A percentile compares a stretch with the other conserved stretches of the same genome.
phyloP scores from a whole-genome alignment of 2,113 vertebrate species.

The Xiphophorus couchianus region DNA sequence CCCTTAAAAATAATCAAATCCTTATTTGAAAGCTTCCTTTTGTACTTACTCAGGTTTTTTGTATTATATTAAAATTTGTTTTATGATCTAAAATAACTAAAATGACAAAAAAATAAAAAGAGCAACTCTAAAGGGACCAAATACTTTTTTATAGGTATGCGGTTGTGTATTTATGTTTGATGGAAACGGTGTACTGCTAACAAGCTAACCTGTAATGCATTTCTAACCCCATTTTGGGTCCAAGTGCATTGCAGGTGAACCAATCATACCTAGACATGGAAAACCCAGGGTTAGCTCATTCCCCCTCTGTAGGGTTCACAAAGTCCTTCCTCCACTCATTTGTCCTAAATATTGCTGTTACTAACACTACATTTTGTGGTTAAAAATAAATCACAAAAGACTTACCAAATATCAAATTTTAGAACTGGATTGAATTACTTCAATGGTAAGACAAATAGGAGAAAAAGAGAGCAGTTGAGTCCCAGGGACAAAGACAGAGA shows the following conservation, averaged over 20 bases:
- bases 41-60: not conserved
- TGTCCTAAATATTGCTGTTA: constrained; percentile 29
- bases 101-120: not conserved
- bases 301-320: constrained; percentile 13
- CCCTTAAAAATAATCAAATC: not conserved
- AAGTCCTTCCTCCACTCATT: constrained; percentile 9
- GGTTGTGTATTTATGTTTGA: constrained; percentile 8
- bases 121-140: not conserved
- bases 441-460: constrained; percentile 1
- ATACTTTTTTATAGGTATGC: not conserved
- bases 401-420: constrained; percentile 33
- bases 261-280: constrained; percentile 19
- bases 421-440: constrained; percentile 25
- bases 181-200: constrained; percentile 7
- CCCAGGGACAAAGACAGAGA: constrained; percentile 66
- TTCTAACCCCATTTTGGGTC: constrained; percentile 26
- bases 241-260: constrained; percentile 28
- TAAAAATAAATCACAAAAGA: constrained; percentile 22
- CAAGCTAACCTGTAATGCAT: constrained; percentile 12
- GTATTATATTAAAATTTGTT: not conserved
- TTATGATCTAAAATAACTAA: not conserved
- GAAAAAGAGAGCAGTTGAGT: constrained; percentile 28
- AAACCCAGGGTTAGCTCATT: constrained; percentile 26
- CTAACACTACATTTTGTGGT: constrained; percentile 3
- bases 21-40: too few relatives aligned